Evolutionary conservation across 2,113 vertebrate genomes (phyloP).

Genomic region (Scytalopus superciliaris): DNA sequence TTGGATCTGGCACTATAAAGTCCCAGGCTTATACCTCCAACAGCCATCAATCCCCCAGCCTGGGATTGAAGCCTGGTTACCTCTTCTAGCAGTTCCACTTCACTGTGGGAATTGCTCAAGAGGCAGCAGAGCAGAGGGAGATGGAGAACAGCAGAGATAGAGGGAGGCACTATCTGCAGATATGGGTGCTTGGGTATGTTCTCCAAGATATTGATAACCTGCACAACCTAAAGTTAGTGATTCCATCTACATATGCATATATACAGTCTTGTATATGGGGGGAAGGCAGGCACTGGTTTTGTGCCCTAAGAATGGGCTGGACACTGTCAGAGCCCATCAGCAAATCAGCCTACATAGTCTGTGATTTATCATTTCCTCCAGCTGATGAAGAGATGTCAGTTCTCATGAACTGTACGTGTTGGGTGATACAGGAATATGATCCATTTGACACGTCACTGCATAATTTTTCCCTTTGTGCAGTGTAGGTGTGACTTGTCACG

Average conservation of each 20-base stretch:
- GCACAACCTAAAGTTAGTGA: neutral
- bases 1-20: neutral
- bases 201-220: neutral
- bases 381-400: neutral
- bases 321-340: neutral
- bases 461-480: slow-evolving; percentile 37
- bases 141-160: neutral
- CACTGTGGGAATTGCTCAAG: neutral
- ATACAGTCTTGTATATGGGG: neutral
- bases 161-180: neutral
- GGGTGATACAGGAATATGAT: neutral
- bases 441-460: slow-evolving; percentile 20
- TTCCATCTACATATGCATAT: neutral
- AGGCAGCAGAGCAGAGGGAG: neutral
- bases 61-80: neutral
- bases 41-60: neutral
- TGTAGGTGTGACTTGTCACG: slow-evolving; percentile 28
- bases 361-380: slow-evolving; percentile 7
- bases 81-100: neutral
- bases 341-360: neutral
- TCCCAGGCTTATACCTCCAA: neutral
- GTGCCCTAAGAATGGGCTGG: neutral
- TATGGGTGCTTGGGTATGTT: neutral
- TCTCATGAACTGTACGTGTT: neutral
- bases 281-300: neutral